Percentiles rank a stretch among this genome's conserved stretches.
phyloP scores from a whole-genome alignment of 1,140 invertebrate species.

The Cyclargus thomasi region DNA sequence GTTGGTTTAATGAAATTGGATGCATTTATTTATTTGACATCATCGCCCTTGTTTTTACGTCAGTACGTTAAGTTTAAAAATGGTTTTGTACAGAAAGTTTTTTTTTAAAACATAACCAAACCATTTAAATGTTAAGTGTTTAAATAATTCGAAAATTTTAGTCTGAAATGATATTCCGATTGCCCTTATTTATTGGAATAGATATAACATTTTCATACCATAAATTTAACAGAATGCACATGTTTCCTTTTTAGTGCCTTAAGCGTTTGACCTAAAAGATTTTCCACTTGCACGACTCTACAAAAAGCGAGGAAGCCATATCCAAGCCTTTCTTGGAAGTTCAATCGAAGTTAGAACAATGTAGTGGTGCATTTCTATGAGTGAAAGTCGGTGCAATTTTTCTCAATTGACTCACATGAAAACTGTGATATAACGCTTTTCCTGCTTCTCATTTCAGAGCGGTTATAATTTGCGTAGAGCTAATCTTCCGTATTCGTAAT shows the following conservation, averaged over 20 bases:
- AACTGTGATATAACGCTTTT: conserved; percentile 3
- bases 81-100: too few species aligned
- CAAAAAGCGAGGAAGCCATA: conserved; percentile 10
- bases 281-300: background rate
- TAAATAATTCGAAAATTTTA: too few species aligned
- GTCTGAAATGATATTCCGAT: too few species aligned
- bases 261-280: conserved; percentile 4
- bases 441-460: background rate
- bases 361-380: background rate
- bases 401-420: background rate
- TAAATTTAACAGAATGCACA: background rate
- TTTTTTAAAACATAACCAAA: too few species aligned
- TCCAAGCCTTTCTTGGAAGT: background rate
- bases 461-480: background rate
- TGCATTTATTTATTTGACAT: too few species aligned
- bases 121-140: too few species aligned
- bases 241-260: background rate
- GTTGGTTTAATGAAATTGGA: too few species aligned
- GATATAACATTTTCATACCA: too few species aligned
- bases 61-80: too few species aligned
- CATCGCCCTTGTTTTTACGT: too few species aligned
- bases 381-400: background rate
- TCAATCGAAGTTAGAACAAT: background rate
- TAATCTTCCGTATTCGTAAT: background rate
- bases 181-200: too few species aligned